These are phyloP conservation scores for Drosophila meridionalis DNA, from an alignment of 2,888 invertebrate species.

Conservation along the genomic window DNA sequence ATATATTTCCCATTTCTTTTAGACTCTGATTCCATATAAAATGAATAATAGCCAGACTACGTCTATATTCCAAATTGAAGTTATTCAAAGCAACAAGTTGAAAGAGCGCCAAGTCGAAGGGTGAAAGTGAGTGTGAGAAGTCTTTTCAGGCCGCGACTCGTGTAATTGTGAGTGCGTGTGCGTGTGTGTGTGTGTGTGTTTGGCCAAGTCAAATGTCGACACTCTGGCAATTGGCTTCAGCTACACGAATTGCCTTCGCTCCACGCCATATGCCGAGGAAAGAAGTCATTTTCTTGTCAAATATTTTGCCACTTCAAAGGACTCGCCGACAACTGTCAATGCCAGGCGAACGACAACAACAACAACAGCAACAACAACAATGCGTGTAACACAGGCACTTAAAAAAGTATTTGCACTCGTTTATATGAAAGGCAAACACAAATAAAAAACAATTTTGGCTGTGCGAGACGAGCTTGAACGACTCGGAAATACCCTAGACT, in stretches of 20 bases:
- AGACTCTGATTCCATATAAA: not conserved
- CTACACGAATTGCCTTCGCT: not conserved
- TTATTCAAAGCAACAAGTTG: constrained; percentile 14
- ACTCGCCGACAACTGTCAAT: constrained; percentile 61
- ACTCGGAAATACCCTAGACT: not conserved
- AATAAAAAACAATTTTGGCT: constrained; percentile 12
- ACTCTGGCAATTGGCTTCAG: constrained; percentile 46
- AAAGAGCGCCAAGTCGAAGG: not conserved
- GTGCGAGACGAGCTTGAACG: not conserved
- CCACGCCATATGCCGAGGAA: not conserved
- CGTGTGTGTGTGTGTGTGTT: constrained; percentile 19
- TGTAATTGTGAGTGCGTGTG: not conserved
- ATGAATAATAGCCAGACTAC: not conserved
- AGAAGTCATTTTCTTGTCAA: constrained; percentile 76
- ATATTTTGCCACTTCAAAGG: constrained; percentile 78
- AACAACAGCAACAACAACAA: constrained; percentile 1
- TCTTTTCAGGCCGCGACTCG: not conserved
- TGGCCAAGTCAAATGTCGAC: constrained; percentile 44
- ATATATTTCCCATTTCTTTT: no score
- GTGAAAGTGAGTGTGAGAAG: not conserved
- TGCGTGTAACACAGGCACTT: constrained; percentile 60
- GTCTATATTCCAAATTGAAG: not conserved
- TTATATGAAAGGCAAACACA: constrained; percentile 71
- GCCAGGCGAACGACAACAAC: constrained; percentile 30
- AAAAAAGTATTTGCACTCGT: constrained; percentile 76